phyloP scores from a whole-genome alignment of 1,140 invertebrate species.

The Anoplophora glabripennis region DNA sequence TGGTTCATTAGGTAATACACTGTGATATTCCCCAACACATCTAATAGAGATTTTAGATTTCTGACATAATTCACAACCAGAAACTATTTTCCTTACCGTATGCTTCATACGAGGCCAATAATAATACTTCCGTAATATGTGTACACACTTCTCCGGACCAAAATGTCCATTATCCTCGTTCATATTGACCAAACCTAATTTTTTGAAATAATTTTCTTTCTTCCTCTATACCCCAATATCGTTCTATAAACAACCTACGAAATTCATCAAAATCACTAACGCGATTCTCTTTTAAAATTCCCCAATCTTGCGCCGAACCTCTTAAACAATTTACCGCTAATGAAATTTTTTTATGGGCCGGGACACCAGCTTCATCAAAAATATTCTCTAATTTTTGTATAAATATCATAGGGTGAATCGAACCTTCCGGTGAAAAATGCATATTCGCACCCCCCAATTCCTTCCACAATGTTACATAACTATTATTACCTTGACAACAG shows the following conservation, averaged over 20 bases:
- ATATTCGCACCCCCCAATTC: constrained; percentile 5
- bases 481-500: too few species aligned
- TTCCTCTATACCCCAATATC: constrained; percentile 4
- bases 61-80: too few species aligned
- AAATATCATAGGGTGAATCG: background rate
- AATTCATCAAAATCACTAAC: constrained; percentile 1
- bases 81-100: too few species aligned
- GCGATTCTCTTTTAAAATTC: background rate
- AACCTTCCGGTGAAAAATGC: background rate
- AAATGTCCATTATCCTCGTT: too few species aligned
- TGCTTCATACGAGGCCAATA: too few species aligned
- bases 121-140: too few species aligned
- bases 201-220: constrained; percentile 4
- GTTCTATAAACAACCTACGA: background rate
- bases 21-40: too few species aligned
- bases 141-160: too few species aligned
- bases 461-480: constrained; percentile 1
- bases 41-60: too few species aligned
- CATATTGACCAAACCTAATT: constrained; percentile 10
- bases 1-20: too few species aligned
- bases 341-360: background rate
- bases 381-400: constrained; percentile 7
- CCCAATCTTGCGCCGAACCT: constrained; percentile 8
- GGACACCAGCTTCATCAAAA: constrained; percentile 7
- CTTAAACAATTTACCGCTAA: constrained; percentile 1